Conservation (phyloP, 2,888 invertebrate species). For the Harpagoxenus sublaevis region DNA sequence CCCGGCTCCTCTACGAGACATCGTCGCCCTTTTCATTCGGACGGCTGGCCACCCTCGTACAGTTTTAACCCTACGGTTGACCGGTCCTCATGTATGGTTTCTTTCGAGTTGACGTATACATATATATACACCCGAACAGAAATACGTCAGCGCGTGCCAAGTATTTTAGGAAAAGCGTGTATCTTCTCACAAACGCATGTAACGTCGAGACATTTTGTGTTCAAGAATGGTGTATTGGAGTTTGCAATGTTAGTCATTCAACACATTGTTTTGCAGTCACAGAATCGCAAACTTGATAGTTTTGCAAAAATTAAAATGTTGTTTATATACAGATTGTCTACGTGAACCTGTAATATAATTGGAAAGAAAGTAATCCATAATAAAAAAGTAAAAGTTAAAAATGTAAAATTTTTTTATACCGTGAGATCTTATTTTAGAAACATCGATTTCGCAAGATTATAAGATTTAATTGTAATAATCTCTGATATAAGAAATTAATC, state of each 20-base stretch:
- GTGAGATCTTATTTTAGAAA: neutral
- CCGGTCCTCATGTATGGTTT: conserved; percentile 80
- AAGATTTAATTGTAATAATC: neutral
- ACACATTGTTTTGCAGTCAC: neutral
- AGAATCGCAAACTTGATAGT: neutral
- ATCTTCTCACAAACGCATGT: neutral
- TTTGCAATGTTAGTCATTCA: neutral
- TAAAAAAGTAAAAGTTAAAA: neutral
- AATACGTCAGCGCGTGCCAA: conserved; percentile 49
- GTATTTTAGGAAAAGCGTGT: conserved; percentile 41
- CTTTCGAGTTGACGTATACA: conserved; percentile 67
- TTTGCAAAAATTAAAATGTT: conserved; percentile 1
- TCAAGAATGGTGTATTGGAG: neutral
- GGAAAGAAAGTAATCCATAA: neutral
- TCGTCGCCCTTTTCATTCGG: conserved; percentile 42
- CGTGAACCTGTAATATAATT: neutral
- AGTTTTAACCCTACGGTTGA: conserved; percentile 60
- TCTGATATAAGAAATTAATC: neutral
- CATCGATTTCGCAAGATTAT: neutral
- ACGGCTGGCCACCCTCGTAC: conserved; percentile 64
- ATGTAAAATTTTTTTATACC: neutral
- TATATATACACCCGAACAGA: conserved; percentile 21
- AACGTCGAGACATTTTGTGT: conserved; percentile 25
- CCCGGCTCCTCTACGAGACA: conserved; percentile 50
- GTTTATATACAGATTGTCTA: neutral